These are phyloP conservation scores for Sebastiscus albofasciatus DNA, from an alignment of 2,797 vertebrate species.

Conservation along the genomic window DNA sequence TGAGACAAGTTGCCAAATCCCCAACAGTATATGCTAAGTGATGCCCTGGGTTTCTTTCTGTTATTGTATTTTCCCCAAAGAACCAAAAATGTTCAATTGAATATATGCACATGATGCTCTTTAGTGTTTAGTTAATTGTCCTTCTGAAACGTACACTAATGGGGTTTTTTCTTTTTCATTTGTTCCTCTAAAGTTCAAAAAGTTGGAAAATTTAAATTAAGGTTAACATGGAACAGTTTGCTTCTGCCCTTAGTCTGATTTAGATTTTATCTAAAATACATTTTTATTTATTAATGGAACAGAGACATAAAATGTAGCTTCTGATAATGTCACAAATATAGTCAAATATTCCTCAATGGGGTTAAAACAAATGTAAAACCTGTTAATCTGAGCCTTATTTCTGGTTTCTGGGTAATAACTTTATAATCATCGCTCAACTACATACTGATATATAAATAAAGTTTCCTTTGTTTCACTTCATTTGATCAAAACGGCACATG, in stretches of 20 bases:
- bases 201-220: background rate
- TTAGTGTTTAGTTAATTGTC: background rate
- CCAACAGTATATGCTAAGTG: constrained; percentile 12
- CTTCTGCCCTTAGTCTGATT: background rate
- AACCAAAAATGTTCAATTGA: background rate
- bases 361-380: background rate
- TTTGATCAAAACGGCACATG: background rate
- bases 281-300: background rate
- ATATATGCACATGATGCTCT: background rate
- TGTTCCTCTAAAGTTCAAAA: background rate
- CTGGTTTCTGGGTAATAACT: background rate
- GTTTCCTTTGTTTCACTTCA: background rate
- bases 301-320: background rate
- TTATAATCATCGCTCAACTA: background rate
- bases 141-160: background rate
- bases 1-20: constrained; percentile 68
- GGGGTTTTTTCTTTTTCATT: too few species aligned
- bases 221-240: too few species aligned
- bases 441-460: background rate
- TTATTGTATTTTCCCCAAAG: background rate
- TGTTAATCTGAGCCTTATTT: background rate
- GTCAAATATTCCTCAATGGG: background rate
- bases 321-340: background rate
- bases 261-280: rapidly evolving
- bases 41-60: background rate